Percentiles rank a stretch among this genome's conserved stretches.
Evolutionary conservation across 2,113 vertebrate species (phyloP).

Genomic region (Ptychochromis oligacanthus): DNA sequence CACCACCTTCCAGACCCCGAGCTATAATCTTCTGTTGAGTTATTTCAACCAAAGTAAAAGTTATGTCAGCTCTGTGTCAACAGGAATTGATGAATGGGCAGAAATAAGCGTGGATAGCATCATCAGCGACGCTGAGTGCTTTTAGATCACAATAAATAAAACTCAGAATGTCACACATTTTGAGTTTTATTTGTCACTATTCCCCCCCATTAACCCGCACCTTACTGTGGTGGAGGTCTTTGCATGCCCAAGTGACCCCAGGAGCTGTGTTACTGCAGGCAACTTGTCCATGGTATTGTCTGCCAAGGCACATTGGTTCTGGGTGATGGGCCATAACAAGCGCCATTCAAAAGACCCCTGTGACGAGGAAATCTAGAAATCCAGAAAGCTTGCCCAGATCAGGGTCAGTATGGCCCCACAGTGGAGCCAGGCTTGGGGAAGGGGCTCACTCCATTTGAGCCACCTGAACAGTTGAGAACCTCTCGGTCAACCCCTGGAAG

Average conservation of each 20-base stretch:
- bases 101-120: background rate
- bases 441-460: background rate
- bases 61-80: background rate
- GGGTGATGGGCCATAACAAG: no score
- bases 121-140: background rate
- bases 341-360: no score
- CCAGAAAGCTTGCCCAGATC: no score
- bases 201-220: no score
- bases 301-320: no score
- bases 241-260: no score
- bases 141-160: background rate
- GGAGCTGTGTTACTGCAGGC: no score
- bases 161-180: background rate
- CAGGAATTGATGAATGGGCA: background rate
- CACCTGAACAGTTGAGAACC: background rate
- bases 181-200: background rate
- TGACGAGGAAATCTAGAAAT: no score
- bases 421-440: background rate
- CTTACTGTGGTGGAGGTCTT: no score
- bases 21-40: background rate
- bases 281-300: no score
- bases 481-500: no score
- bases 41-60: background rate
- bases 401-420: no score
- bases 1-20: background rate